These are phyloP conservation scores for Drosophila picticornis DNA, from an alignment of 2,888 invertebrate genomes.

Conservation along the genomic window DNA sequence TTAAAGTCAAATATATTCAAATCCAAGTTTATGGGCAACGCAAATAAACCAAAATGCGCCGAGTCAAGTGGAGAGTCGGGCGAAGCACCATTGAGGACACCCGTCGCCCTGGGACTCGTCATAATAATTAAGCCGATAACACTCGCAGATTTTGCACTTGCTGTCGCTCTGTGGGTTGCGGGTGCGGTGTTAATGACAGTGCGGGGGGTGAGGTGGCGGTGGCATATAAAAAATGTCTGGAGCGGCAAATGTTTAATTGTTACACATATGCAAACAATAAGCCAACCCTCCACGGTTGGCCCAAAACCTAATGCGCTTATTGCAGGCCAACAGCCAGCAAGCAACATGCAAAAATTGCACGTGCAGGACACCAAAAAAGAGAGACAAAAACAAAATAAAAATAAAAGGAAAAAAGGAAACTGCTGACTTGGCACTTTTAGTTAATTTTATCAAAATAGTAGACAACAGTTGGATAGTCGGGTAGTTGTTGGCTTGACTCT, in stretches of 20 bases:
- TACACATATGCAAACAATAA: constrained; percentile 80
- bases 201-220: constrained; percentile 25
- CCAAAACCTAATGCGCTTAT: constrained; percentile 74
- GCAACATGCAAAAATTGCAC: constrained; percentile 70
- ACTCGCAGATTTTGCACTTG: constrained; percentile 80
- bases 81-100: constrained; percentile 62
- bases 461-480: constrained; percentile 28
- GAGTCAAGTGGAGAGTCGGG: constrained; percentile 56
- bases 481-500: background rate
- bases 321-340: constrained; percentile 48
- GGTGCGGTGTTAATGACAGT: constrained; percentile 68
- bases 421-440: constrained; percentile 71
- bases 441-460: constrained; percentile 61
- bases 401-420: constrained; percentile 11
- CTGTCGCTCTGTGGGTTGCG: constrained; percentile 21
- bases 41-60: constrained; percentile 62
- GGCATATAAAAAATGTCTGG: constrained; percentile 73
- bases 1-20: constrained; percentile 78
- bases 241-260: constrained; percentile 76
- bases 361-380: constrained; percentile 56
- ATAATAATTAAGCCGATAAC: constrained; percentile 82
- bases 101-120: constrained; percentile 75
- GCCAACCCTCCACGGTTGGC: constrained; percentile 58
- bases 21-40: constrained; percentile 74
- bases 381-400: too few species aligned